Conservation (phyloP, 2,797 vertebrate genomes). For the Serranus cabrilla region DNA sequence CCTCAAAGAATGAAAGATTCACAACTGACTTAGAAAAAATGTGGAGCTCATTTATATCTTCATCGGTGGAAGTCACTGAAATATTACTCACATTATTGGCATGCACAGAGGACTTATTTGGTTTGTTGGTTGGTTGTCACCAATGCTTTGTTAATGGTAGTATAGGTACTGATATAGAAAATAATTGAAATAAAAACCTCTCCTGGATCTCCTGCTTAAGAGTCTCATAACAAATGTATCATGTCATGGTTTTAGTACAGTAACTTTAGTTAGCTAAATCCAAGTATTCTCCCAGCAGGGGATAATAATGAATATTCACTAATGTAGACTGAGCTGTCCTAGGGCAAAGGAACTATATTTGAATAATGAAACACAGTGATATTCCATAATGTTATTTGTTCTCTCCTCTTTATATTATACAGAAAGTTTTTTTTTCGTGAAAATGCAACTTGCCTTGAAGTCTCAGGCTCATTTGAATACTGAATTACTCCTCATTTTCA, state of each 20-base stretch:
- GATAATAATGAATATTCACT: slow-evolving; percentile 53
- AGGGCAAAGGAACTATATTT: slow-evolving; percentile 50
- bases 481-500: slow-evolving; percentile 18
- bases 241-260: slow-evolving; percentile 29
- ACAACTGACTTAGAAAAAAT: slow-evolving; percentile 23
- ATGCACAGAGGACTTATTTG: slow-evolving; percentile 6
- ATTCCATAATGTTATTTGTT: slow-evolving; percentile 55
- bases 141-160: not conserved
- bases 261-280: slow-evolving; percentile 36
- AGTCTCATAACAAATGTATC: slow-evolving; percentile 22
- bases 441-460: slow-evolving; percentile 39
- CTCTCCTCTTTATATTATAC: slow-evolving; percentile 36
- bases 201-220: not conserved
- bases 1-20: slow-evolving; percentile 37
- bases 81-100: slow-evolving; percentile 16
- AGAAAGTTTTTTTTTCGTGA: slow-evolving; percentile 24
- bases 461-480: slow-evolving; percentile 39
- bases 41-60: slow-evolving; percentile 18
- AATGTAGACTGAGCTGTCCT: slow-evolving; percentile 44
- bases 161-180: slow-evolving; percentile 10
- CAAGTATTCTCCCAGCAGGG: slow-evolving; percentile 24
- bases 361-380: slow-evolving; percentile 62
- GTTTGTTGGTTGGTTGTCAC: slow-evolving; percentile 10
- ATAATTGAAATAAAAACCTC: slow-evolving; percentile 22
- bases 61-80: slow-evolving; percentile 7